Conservation (phyloP, 2,888 invertebrate species). For the Epirrhoe alternata region DNA sequence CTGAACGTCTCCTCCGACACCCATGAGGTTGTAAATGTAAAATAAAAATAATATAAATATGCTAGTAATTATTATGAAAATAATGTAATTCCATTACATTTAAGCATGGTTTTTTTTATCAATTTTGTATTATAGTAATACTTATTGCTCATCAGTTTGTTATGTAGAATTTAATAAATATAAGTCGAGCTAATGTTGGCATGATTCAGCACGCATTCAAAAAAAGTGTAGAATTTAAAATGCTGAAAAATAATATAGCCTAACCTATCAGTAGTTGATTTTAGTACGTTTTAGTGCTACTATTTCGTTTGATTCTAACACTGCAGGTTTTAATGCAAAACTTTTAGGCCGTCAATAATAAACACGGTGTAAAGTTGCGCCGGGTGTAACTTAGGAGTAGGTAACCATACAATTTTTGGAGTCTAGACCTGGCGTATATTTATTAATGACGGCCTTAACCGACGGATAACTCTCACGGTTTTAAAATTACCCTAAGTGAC, state of each 20-base stretch:
- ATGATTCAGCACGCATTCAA: neutral
- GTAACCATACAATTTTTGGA: too few species aligned
- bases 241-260: neutral
- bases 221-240: neutral
- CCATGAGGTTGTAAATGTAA: too few species aligned
- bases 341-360: too few species aligned
- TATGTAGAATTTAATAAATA: neutral
- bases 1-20: too few species aligned
- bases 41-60: neutral
- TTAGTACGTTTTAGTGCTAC: neutral
- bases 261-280: neutral
- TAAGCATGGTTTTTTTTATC: conserved; percentile 13
- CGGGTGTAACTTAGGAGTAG: too few species aligned
- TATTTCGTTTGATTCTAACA: conserved; percentile 10
- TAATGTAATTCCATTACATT: conserved; percentile 21
- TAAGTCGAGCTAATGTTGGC: neutral
- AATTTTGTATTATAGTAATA: conserved; percentile 11
- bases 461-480: too few species aligned
- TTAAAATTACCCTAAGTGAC: too few species aligned
- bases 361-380: too few species aligned
- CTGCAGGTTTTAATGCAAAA: too few species aligned
- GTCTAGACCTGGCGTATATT: too few species aligned
- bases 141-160: neutral
- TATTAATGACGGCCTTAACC: too few species aligned
- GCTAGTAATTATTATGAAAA: neutral